Base-by-base conservation (phyloP, 2,113 vertebrate species). In the Neopipo cinnamomea region DNA sequence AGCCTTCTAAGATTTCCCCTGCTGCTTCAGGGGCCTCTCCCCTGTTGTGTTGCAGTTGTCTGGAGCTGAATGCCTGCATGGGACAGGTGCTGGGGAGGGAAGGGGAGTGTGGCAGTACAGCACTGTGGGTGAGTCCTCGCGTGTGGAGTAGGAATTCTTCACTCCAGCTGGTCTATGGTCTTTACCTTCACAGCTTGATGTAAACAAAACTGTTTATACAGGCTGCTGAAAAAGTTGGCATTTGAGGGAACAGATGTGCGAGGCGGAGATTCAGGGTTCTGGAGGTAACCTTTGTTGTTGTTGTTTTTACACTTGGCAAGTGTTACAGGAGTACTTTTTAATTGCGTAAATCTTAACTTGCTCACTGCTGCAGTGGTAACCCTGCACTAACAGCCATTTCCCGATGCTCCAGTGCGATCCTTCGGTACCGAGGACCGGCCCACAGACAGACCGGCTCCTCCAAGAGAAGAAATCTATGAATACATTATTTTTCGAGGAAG, bases 401-500 rank as follows among this genome's bases (percentile, higher is more conserved):
- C 50, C 53, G 37, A 33, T 30, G 79, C 66, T 33, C 24, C 83
- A 99, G 99, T 99, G 84, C 98, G 98, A 77, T 99, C 99, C 72
- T 99, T 99, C 67, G 99, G 99, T 31, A 99, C 99, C 0, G 99
- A 99, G 96, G 99, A 99, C 59, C 98, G 99, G 12, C 99, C 98
- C 75, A 99, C 99, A 22, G 99, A 99, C 67, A 97, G 98, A 82
- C 99, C 99, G 14, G 98, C 98, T 25, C 98, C 99, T 16, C 98
- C 99, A 1, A 98, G 99, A 93, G 99, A 99, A 94, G 99, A 99
- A n/a, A 97, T 99, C 65, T 99, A 99, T 37, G 99, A 99, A 80
- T 99, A 99, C 93, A 99, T 99, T 75, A 99, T 99, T 80, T 99
- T 99, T 95, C 97, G 99, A 59, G 99, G 99, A 50, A 99, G 99